Evolutionary conservation across 1,140 invertebrate genomes (phyloP).

Genomic region (Leptopilina boulardi): DNA sequence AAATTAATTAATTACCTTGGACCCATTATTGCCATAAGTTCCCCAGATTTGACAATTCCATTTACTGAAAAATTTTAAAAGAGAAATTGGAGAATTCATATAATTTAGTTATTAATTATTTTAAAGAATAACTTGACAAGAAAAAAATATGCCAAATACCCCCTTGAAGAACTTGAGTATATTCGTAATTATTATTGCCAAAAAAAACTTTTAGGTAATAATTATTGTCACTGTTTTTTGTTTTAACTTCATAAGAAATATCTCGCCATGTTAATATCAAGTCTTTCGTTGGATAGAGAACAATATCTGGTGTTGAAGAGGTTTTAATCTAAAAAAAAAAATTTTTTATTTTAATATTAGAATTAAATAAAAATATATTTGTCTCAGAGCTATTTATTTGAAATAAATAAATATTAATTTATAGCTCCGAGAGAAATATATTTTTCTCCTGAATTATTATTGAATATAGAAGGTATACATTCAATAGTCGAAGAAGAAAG

Average conservation of each 20-base stretch:
- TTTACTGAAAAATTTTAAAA: neutral
- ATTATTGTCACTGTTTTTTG: neutral
- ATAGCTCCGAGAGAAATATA: too few relatives aligned
- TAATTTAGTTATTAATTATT: neutral
- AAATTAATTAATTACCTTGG: slow-evolving; percentile 7
- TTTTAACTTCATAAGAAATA: slow-evolving; percentile 24
- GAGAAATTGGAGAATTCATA: too few relatives aligned
- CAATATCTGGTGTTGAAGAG: neutral
- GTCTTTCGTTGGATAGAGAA: neutral
- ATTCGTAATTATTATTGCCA: neutral
- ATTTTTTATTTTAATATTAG: too few relatives aligned
- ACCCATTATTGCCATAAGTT: slow-evolving; percentile 10
- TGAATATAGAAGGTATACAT: too few relatives aligned
- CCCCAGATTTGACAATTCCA: slow-evolving; percentile 2
- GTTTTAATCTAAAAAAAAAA: neutral
- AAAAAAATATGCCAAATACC: neutral
- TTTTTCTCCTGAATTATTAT: too few relatives aligned
- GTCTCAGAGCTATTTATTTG: too few relatives aligned
- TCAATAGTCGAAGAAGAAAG: too few relatives aligned
- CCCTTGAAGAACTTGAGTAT: neutral
- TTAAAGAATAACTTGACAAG: too few relatives aligned
- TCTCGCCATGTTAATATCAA: neutral
- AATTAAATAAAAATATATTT: too few relatives aligned
- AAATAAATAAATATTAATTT: too few relatives aligned
- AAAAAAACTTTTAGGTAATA: neutral